Conservation (phyloP, 2,113 vertebrate species). For the Picathartes gymnocephalus region DNA sequence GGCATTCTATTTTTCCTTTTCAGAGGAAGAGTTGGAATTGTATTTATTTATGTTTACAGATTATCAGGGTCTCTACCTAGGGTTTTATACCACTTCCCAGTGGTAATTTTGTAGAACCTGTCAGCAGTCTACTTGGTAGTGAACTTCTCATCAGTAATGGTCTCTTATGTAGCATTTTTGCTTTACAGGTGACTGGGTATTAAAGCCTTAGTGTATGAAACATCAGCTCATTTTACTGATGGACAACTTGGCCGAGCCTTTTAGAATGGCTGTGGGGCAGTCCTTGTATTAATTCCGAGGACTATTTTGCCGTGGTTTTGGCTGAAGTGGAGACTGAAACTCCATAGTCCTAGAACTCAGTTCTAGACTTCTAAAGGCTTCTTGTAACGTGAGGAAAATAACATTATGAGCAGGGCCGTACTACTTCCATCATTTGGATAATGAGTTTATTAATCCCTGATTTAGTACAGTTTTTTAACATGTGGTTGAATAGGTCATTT, state of each 20-base stretch:
- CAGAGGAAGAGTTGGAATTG: background rate
- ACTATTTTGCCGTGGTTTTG: background rate
- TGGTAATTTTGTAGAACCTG: background rate
- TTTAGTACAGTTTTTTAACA: background rate
- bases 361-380: background rate
- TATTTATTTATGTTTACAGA: background rate
- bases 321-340: background rate
- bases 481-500: background rate
- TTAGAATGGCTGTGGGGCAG: background rate
- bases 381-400: background rate
- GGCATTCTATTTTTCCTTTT: background rate
- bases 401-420: background rate
- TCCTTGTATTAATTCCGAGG: background rate
- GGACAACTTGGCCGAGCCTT: background rate
- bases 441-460: background rate
- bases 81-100: background rate
- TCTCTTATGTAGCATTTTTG: background rate
- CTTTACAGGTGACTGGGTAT: background rate
- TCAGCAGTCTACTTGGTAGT: background rate
- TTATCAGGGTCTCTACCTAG: background rate
- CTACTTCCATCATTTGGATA: background rate
- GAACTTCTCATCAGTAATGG: background rate
- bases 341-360: background rate
- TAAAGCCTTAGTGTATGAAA: background rate
- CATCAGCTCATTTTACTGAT: background rate